Percentiles rank a stretch among this genome's conserved stretches.
Evolutionary conservation across 1,140 invertebrate species (phyloP).

Genomic region (Papilio dardanus): DNA sequence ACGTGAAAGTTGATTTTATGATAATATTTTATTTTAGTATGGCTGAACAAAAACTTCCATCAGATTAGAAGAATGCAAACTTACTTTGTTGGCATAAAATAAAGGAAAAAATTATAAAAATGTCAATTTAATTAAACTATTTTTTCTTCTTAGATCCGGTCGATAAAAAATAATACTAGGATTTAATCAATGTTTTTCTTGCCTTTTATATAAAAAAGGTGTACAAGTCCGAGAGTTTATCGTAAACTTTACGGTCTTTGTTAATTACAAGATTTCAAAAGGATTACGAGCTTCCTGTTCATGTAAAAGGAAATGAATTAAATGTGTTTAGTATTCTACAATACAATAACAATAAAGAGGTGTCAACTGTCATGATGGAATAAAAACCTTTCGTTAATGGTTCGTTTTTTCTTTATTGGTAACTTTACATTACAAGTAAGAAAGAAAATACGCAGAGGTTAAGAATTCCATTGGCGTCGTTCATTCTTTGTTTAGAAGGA

Average conservation of each 20-base stretch:
- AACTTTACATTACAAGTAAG: background rate
- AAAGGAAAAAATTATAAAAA: too few species aligned
- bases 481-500: slow-evolving; percentile 7
- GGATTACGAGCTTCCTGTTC: background rate
- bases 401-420: background rate
- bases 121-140: too few species aligned
- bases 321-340: background rate
- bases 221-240: background rate
- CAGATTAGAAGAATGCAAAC: too few species aligned
- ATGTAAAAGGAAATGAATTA: background rate
- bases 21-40: too few species aligned
- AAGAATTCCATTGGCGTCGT: slow-evolving; percentile 12
- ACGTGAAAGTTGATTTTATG: too few species aligned
- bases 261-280: background rate
- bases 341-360: too few species aligned
- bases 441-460: background rate
- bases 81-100: too few species aligned
- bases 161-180: background rate
- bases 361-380: background rate
- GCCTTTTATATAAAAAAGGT: too few species aligned
- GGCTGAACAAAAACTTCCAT: too few species aligned
- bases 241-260: background rate
- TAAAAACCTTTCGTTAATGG: background rate
- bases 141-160: too few species aligned
- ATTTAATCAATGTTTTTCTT: background rate